Evolutionary conservation across 1,140 invertebrate genomes (phyloP).

Genomic region (Lanistes nyassanus): DNA sequence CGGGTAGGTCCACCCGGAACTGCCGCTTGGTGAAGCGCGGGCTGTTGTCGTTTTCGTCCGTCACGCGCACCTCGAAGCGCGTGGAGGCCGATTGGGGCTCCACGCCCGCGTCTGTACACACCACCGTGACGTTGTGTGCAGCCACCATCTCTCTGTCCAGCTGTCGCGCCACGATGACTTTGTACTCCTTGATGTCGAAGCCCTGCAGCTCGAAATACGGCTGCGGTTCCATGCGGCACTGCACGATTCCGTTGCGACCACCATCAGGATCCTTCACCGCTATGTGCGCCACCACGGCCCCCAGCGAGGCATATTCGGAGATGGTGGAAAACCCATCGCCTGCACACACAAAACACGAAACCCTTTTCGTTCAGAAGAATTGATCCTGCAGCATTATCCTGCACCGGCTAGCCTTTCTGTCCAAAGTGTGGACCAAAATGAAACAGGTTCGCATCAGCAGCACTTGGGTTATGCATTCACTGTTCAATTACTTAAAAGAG

Average conservation of each 20-base stretch:
- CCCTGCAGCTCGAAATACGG: constrained; percentile 53
- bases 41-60: constrained; percentile 91
- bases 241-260: constrained; percentile 51
- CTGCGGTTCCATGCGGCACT: constrained; percentile 40
- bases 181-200: constrained; percentile 54
- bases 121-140: constrained; percentile 80
- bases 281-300: constrained; percentile 52
- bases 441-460: too few relatives aligned
- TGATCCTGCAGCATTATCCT: too few relatives aligned
- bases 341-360: background rate
- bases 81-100: constrained; percentile 79
- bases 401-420: too few relatives aligned
- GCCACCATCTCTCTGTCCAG: constrained; percentile 82
- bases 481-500: too few relatives aligned
- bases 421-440: too few relatives aligned
- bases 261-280: constrained; percentile 51
- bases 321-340: constrained; percentile 34
- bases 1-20: constrained; percentile 40
- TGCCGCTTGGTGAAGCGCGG: constrained; percentile 75
- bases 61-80: constrained; percentile 82
- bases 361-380: too few relatives aligned
- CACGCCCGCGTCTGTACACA: constrained; percentile 82
- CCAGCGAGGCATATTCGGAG: constrained; percentile 49
- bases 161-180: constrained; percentile 66
- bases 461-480: too few relatives aligned